A percentile compares a stretch with the other conserved stretches of the same genome.
These are phyloP conservation scores for Phocoena phocoena DNA, from an alignment of 2,113 vertebrate species.

Conservation along the genomic window DNA sequence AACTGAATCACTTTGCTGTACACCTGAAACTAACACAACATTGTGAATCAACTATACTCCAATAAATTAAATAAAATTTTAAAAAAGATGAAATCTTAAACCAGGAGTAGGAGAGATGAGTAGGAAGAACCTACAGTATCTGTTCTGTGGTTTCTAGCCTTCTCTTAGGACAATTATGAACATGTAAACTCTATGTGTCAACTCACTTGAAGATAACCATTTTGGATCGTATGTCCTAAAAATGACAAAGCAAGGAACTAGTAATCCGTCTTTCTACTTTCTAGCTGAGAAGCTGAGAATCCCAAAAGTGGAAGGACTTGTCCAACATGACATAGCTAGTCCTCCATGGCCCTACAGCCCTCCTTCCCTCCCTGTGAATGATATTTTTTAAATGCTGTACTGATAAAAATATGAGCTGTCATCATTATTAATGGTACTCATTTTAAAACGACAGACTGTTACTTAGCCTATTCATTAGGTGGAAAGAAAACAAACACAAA, in stretches of 20 bases:
- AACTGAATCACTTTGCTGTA: background rate
- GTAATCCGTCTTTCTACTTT: conserved; percentile 9
- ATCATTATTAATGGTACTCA: conserved; percentile 60
- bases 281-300: background rate
- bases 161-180: background rate
- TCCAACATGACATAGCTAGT: background rate
- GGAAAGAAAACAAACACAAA: conserved; percentile 56
- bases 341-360: background rate
- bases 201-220: background rate
- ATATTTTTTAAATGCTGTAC: conserved; percentile 41
- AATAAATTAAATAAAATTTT: background rate
- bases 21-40: background rate
- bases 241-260: background rate
- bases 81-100: conserved; percentile 1
- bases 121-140: background rate
- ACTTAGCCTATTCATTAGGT: conserved; percentile 39
- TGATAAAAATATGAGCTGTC: conserved; percentile 58
- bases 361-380: background rate
- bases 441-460: conserved; percentile 60
- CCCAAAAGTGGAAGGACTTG: conserved; percentile 8
- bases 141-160: conserved; percentile 25
- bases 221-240: background rate
- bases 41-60: background rate
- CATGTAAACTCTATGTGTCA: background rate
- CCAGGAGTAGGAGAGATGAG: background rate